These are phyloP conservation scores for Osmoderma eremita DNA, from an alignment of 2,888 invertebrate genomes.

Conservation along the genomic window DNA sequence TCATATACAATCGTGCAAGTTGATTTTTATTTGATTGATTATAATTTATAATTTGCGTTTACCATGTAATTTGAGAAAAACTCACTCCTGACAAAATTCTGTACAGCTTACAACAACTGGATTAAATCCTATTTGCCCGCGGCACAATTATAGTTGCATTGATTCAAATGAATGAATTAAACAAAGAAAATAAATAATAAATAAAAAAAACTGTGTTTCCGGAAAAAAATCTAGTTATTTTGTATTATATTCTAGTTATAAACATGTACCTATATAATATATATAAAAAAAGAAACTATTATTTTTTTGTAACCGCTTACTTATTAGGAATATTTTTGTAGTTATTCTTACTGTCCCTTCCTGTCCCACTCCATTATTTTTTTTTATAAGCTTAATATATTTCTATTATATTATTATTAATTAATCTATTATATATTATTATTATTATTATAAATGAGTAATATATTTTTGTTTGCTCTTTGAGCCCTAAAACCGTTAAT, in stretches of 20 bases:
- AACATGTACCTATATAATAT: slow-evolving; percentile 39
- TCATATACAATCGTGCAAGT: no score
- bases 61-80: no score
- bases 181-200: slow-evolving; percentile 15
- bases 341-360: slow-evolving; percentile 32
- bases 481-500: slow-evolving; percentile 51
- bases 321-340: slow-evolving; percentile 38
- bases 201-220: slow-evolving; percentile 35
- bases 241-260: slow-evolving; percentile 41
- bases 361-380: slow-evolving; percentile 1
- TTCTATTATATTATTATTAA: slow-evolving; percentile 38
- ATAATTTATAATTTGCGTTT: no score
- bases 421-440: slow-evolving; percentile 38
- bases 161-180: slow-evolving; percentile 1
- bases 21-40: no score
- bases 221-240: slow-evolving; percentile 39
- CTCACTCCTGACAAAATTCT: background rate
- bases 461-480: slow-evolving; percentile 48
- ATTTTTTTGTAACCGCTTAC: slow-evolving; percentile 36
- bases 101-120: background rate
- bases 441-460: slow-evolving; percentile 42
- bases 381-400: slow-evolving; percentile 42
- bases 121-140: slow-evolving; percentile 35
- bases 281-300: slow-evolving; percentile 32
- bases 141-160: slow-evolving; percentile 2